Percentiles rank a stretch among this genome's conserved stretches.
phyloP scores from a whole-genome alignment of 2,888 invertebrate genomes.

The Folsomia candida region DNA sequence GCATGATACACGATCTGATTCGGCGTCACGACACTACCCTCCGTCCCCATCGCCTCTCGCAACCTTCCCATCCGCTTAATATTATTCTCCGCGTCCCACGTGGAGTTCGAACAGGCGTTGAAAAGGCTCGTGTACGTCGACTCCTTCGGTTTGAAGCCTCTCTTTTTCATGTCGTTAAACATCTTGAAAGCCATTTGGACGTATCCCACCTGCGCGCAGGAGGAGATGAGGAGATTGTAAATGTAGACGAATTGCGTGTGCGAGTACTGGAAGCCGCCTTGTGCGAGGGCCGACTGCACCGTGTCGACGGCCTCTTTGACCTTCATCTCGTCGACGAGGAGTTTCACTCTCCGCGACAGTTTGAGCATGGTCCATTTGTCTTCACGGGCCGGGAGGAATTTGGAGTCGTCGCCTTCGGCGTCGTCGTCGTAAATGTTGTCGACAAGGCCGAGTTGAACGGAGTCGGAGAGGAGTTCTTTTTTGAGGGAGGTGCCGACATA shows the following conservation, averaged over 20 bases:
- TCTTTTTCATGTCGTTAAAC: constrained; percentile 75
- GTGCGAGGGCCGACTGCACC: constrained; percentile 28
- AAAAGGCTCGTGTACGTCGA: constrained; percentile 82
- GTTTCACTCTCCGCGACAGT: constrained; percentile 23
- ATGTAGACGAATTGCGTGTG: constrained; percentile 61
- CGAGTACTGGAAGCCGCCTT: constrained; percentile 41
- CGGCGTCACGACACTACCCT: constrained; percentile 60
- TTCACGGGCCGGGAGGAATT: constrained; percentile 60
- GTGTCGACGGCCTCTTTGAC: constrained; percentile 54
- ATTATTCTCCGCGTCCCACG: constrained; percentile 64
- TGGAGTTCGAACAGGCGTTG: constrained; percentile 82
- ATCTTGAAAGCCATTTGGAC: constrained; percentile 80
- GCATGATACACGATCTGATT: constrained; percentile 78
- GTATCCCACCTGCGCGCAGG: constrained; percentile 78
- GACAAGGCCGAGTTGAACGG: constrained; percentile 55
- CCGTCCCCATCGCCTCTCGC: constrained; percentile 67
- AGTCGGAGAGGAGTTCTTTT: constrained; percentile 52
- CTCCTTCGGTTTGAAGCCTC: constrained; percentile 65
- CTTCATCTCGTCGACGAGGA: constrained; percentile 58
- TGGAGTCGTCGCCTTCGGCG: constrained; percentile 58
- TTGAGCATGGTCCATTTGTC: constrained; percentile 45
- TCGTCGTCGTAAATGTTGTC: constrained; percentile 8
- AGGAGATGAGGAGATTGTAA: constrained; percentile 78
- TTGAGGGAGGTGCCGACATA: constrained; percentile 10
- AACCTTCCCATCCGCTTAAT: constrained; percentile 67